Base-by-base conservation (phyloP, 2,888 invertebrate genomes). In the Diarsia mendica region DNA sequence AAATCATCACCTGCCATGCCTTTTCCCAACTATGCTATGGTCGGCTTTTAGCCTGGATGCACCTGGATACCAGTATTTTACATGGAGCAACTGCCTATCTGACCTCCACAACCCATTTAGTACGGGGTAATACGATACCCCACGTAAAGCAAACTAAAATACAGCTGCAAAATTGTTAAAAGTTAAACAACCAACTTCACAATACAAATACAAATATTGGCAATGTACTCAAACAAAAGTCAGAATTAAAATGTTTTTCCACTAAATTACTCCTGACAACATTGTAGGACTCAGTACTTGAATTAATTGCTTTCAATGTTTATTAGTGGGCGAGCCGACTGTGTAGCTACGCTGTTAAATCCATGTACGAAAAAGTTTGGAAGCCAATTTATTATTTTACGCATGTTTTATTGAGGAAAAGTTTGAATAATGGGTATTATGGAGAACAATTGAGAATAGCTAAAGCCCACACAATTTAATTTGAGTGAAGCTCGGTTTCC, bases 221-320 rank as follows among this genome's bases (percentile, higher is more conserved):
- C 39, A 67, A 67, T 63, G n/a, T 64, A 75, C 64, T 69, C 55
- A 48, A 71, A 77, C 28, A 60, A 65, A 65, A 67, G 48, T 60
- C 53, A 39, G 18, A 64, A 53, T 49, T 77, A 33, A 72, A 72
- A 72, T 65, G 33, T 63, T 71, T 53, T 72, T 55, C 48, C 18
- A 80, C n/a, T 46, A 61, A 80, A 72, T 78, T 61, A 72, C 64
- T 61, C 13, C 48, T 72, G 53, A 68, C 69, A 82, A 63, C 48
- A 51, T 63, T 68, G 65, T 67, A 18, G 48, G 23, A 66, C 58
- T 58, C 58, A 13, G 73, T 67, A 69, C 80, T 79, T 60, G 48
- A 63, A 83, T 64, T 79, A 70, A 81, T 81, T 79, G 81, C 67
- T 79, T 79, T 68, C 63, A 68, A 61, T 65, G 69, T 79, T 67